phyloP scores from a whole-genome alignment of 53 echinoderm and acorn worm species.

The Apostichopus leukothele region DNA sequence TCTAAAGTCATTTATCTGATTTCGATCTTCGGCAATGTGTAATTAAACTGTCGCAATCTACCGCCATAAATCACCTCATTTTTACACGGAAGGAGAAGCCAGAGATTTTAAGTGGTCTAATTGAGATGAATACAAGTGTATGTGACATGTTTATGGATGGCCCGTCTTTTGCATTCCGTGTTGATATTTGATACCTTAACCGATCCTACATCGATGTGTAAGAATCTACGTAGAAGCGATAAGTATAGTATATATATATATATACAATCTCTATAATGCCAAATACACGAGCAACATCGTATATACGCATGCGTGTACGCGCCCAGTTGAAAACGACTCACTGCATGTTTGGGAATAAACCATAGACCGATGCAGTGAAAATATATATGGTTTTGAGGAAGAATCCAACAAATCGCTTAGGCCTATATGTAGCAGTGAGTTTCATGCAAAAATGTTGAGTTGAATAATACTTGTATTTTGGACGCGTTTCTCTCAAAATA shows the following conservation, averaged over 20 bases:
- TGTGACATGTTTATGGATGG: neutral
- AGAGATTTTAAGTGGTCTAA: neutral
- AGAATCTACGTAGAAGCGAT: neutral
- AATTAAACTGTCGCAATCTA: neutral
- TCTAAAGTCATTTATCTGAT: neutral
- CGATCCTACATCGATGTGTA: neutral
- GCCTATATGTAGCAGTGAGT: too few relatives aligned
- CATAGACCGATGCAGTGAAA: too few relatives aligned
- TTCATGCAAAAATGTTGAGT: too few relatives aligned
- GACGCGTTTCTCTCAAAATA: too few relatives aligned
- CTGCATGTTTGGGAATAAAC: too few relatives aligned
- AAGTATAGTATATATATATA: neutral
- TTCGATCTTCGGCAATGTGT: neutral
- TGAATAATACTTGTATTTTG: too few relatives aligned
- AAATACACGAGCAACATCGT: neutral
- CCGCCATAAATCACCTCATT: neutral
- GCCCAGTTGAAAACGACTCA: neutral
- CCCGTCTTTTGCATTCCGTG: neutral
- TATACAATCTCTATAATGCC: neutral
- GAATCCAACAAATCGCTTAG: too few relatives aligned
- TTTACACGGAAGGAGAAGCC: neutral
- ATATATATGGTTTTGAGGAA: too few relatives aligned
- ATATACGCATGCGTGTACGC: neutral
- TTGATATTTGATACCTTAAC: slow-evolving; percentile 3
- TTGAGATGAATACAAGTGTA: neutral